Base-by-base conservation (phyloP, 30 jellyfish, hydroid and myxozoan genomes). In the Sanderia malayensis region DNA sequence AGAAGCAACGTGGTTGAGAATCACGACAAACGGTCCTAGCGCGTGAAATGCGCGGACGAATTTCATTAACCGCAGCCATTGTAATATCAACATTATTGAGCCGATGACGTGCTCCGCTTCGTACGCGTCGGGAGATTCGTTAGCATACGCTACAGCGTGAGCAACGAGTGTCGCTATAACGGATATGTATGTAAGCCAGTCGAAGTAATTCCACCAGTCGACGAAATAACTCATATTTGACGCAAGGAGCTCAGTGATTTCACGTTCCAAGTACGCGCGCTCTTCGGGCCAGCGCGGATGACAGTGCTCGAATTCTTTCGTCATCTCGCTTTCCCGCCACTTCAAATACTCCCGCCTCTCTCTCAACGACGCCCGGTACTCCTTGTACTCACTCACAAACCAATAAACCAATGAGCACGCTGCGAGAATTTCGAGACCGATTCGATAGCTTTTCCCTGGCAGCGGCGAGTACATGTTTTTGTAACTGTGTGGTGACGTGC, bases 221-320 rank as follows among this genome's bases (percentile, higher is more conserved):
- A 81, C 88, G 47, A 83, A 32, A 55, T 92, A 92, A 44, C 92
- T 55, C 23, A 85, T 81, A 23, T 72, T 75, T 27, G 29, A 44
- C 20, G 65, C 89, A 15, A 49, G 85, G 32, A 75, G 67, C 29
- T 75, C 91, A 10, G 76, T 60, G 8, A 92, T 77, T 57, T 92
- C 98, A 9, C 98, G 95, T 28, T 84, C 95, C 15, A 92, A 19
- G 44, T 83, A 92, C 46, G 93, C 85, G 60, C 87, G 74, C 52
- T 92, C 98, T 41, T 92, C 98, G 44, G 98, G 98, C 98, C 98
- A 92, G 32, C 96, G 76, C 8, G 96, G 94, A 44, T 92, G 98
- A 30, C 91, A 79, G 57, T 69, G 84, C 61, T 84, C 22, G 13
- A 92, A 31, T 59, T 92, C 98, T 19, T 85, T 73, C 17, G 67